Base-by-base conservation (phyloP, 2,888 invertebrate species). In the Drosophila differens region DNA sequence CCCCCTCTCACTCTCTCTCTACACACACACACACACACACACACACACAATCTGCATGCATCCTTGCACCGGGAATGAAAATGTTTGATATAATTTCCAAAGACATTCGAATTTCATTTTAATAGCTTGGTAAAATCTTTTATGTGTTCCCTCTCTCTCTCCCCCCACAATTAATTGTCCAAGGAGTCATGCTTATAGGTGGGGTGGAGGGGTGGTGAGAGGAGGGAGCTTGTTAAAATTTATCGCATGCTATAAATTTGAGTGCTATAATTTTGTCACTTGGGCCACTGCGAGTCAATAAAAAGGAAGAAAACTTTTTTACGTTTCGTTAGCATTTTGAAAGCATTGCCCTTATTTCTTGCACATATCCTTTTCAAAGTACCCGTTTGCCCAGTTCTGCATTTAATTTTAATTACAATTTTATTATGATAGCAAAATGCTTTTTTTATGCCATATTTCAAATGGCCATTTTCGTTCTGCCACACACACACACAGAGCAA, bases 401-500 rank as follows among this genome's bases (percentile, higher is more conserved):
- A 76, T 86, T 82, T 82, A 82, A 86, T 71, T 85, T 86, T 86
- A 85, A 85, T 85, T 86, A 79, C 86, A 84, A 70, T 84, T 85
- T 85, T 85, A 85, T 86, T 85, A 86, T 83, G 79, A 85, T 73
- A 79, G 79, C 65, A 73, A 83, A 83, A 82, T 82, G 83, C 67
- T 68, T 33, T 74, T 85, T 85, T 84, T 69, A 82, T 84, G 79
- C 79, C 84, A 86, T 76, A 79, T 79, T 85, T 85, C 72, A 74
- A 84, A 76, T 81, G 85, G 70, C 62, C 79, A 76, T 37, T 58
- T 70, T 66, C 70, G 41, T 79, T 55, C 55, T 78, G 51, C 25
- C 52, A 30, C 52, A 53, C 28, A 65, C 51, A 49, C 52, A 19
- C 30, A 57, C 58, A 59, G 60, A 62, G 65, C 2, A 35, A 35